phyloP scores from a whole-genome alignment of 2,797 vertebrate species.

The Neomorphus geoffroyi region DNA sequence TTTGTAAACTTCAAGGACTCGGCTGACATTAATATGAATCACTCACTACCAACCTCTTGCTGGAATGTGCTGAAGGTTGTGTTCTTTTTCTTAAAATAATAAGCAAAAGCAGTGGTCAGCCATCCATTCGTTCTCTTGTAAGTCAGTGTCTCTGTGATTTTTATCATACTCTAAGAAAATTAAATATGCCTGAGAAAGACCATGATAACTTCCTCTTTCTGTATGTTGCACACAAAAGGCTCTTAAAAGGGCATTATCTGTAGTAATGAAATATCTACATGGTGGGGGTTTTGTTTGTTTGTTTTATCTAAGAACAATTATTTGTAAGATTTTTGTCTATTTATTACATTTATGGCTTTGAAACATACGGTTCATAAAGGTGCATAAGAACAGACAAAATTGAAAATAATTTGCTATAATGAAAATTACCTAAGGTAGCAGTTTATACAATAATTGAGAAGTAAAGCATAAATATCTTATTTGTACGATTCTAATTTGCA shows the following conservation, averaged over 20 bases:
- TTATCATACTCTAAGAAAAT: neutral
- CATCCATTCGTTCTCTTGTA: neutral
- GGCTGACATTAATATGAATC: neutral
- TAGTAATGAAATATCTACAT: slow-evolving; percentile 38
- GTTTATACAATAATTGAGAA: slow-evolving; percentile 25
- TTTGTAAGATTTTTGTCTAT: slow-evolving; percentile 30
- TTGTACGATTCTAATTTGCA: neutral
- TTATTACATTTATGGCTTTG: slow-evolving; percentile 11
- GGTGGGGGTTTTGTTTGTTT: neutral
- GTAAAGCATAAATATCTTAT: slow-evolving; percentile 9
- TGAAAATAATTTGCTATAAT: slow-evolving; percentile 31
- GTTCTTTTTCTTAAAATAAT: neutral
- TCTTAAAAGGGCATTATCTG: neutral
- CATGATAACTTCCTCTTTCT: neutral
- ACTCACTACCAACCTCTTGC: neutral
- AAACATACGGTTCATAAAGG: neutral
- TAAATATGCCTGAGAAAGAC: neutral
- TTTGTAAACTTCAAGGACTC: slow-evolving; percentile 5
- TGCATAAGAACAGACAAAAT: neutral
- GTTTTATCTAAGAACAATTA: neutral
- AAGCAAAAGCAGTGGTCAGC: neutral
- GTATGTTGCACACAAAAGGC: neutral
- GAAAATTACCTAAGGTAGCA: neutral
- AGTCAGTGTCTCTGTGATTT: neutral
- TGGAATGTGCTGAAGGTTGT: neutral